Percentiles rank a stretch among this genome's conserved stretches.
phyloP scores from a whole-genome alignment of 2,888 invertebrate genomes.

The Cerceris ruficornis region DNA sequence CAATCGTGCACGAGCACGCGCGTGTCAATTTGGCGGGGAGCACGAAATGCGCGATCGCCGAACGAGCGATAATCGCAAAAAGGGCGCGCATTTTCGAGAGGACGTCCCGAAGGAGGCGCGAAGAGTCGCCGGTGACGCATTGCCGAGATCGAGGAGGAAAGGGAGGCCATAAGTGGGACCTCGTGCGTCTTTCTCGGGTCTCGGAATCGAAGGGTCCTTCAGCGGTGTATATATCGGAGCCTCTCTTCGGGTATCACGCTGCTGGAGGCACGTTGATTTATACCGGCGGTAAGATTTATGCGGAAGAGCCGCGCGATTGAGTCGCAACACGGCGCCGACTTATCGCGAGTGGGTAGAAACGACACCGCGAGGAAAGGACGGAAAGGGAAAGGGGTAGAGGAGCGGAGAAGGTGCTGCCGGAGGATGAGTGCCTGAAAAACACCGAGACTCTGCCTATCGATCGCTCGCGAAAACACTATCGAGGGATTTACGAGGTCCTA shows the following conservation, averaged over 20 bases:
- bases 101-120: conserved; percentile 17
- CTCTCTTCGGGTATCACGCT: conserved; percentile 77
- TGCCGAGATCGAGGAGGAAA: conserved; percentile 64
- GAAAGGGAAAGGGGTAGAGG: conserved; percentile 22
- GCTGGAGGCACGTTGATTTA: conserved; percentile 81
- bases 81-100: neutral
- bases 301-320: conserved; percentile 80
- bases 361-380: conserved; percentile 62
- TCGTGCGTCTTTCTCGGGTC: conserved; percentile 73
- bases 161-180: conserved; percentile 72
- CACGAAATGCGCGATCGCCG: neutral
- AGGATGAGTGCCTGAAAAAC: conserved; percentile 39
- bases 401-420: conserved; percentile 6
- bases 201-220: conserved; percentile 77
- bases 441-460: conserved; percentile 56
- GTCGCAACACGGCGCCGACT: conserved; percentile 81
- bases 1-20: no score
- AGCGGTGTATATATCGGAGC: conserved; percentile 72
- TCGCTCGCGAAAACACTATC: conserved; percentile 54
- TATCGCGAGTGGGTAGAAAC: conserved; percentile 80
- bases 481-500: conserved; percentile 41
- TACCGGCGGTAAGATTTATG: conserved; percentile 79
- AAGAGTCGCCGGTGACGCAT: conserved; percentile 67
- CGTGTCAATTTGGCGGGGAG: no score
- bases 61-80: conserved; percentile 13